These are phyloP conservation scores for Crocidura indochinensis DNA, from an alignment of 2,797 vertebrate species.

Conservation along the genomic window DNA sequence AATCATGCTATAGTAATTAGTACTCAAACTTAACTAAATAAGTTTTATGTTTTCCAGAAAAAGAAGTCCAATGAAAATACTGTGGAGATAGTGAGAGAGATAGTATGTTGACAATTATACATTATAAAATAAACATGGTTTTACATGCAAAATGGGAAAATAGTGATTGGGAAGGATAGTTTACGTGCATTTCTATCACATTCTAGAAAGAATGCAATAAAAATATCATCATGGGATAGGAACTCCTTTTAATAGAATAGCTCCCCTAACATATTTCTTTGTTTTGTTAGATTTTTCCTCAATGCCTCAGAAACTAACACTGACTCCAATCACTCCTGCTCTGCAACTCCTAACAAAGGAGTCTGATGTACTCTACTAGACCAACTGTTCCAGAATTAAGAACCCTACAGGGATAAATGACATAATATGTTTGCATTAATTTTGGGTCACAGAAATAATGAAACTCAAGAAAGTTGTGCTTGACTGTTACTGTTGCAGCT, in stretches of 20 bases:
- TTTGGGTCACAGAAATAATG: conserved; percentile 54
- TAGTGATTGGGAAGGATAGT: neutral
- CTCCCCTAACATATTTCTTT: neutral
- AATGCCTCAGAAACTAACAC: neutral
- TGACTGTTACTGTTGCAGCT: conserved; percentile 70
- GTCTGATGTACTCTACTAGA: conserved; percentile 23
- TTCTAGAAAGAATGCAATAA: neutral
- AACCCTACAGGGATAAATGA: conserved; percentile 44
- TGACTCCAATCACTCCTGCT: neutral
- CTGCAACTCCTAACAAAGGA: too few species aligned
- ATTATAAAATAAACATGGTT: conserved; percentile 3
- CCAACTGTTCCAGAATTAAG: conserved; percentile 72
- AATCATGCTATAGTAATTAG: neutral
- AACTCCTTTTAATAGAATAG: neutral
- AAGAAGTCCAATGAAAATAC: neutral
- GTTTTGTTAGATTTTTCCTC: neutral
- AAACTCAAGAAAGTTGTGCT: conserved; percentile 30
- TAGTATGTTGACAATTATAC: neutral
- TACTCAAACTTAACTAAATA: conserved; percentile 9
- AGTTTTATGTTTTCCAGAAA: neutral
- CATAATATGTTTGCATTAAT: conserved; percentile 34
- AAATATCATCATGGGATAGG: neutral
- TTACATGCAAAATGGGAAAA: neutral
- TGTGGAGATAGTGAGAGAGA: neutral
- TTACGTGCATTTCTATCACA: neutral